phyloP scores from a whole-genome alignment of 1,140 invertebrate genomes.

The Manduca sexta region DNA sequence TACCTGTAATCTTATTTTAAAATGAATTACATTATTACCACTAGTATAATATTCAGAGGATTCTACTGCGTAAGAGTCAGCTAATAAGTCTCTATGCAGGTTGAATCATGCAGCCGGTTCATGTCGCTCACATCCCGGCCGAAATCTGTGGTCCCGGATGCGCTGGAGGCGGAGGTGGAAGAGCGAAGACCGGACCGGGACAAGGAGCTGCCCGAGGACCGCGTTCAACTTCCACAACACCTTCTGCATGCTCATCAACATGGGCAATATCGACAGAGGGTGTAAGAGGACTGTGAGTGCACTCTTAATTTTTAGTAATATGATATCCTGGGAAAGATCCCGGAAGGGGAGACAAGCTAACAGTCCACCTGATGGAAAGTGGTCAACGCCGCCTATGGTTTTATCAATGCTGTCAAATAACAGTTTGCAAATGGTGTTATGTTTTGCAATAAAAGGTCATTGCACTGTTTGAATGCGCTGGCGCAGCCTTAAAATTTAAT shows the following conservation, averaged over 20 bases:
- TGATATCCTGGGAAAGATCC: neutral
- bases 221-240: constrained; percentile 79
- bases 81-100: constrained; percentile 27
- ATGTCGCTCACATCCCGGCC: constrained; percentile 81
- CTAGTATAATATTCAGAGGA: too few species aligned
- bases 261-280: constrained; percentile 79
- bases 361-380: too few species aligned
- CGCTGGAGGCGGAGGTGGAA: constrained; percentile 18
- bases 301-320: neutral
- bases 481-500: too few species aligned
- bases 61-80: too few species aligned
- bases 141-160: constrained; percentile 30
- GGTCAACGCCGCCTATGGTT: too few species aligned
- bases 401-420: too few species aligned
- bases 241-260: constrained; percentile 82
- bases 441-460: too few species aligned
- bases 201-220: constrained; percentile 39
- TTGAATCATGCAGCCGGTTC: constrained; percentile 79
- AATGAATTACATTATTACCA: too few species aligned
- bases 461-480: too few species aligned
- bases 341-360: too few species aligned
- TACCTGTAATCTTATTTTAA: too few species aligned
- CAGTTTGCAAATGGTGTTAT: too few species aligned
- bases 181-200: constrained; percentile 17
- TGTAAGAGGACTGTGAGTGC: constrained; percentile 72